Evolutionary conservation across 2,888 invertebrate genomes (phyloP).

Genomic region (Phyllotreta striolata): DNA sequence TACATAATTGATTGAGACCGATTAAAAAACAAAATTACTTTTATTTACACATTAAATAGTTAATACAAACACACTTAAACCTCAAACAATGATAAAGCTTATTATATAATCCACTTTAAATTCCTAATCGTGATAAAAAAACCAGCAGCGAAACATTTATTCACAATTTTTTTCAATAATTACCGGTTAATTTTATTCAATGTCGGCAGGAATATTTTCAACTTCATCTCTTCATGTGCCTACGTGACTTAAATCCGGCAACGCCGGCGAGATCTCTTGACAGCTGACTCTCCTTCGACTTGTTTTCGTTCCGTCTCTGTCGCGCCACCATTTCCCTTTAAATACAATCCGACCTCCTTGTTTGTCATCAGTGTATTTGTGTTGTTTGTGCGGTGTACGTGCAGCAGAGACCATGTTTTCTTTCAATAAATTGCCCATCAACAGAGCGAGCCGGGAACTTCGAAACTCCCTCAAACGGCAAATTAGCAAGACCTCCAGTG

Average conservation of each 20-base stretch:
- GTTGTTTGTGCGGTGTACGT: slow-evolving; percentile 1
- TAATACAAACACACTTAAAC: too few species aligned
- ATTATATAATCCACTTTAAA: too few species aligned
- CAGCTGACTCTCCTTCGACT: slow-evolving; percentile 32
- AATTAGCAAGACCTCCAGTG: slow-evolving; percentile 70
- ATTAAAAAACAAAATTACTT: too few species aligned
- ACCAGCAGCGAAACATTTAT: too few species aligned
- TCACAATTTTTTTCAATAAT: too few species aligned
- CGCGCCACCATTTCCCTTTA: slow-evolving; percentile 50
- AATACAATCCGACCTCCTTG: slow-evolving; percentile 44
- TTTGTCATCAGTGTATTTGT: slow-evolving; percentile 30
- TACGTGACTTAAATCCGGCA: slow-evolving; percentile 27
- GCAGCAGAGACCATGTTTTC: slow-evolving; percentile 40
- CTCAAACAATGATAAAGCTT: too few species aligned
- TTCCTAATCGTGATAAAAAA: too few species aligned
- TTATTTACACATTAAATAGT: too few species aligned
- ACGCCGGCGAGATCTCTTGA: slow-evolving; percentile 15
- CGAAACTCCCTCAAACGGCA: slow-evolving; percentile 52
- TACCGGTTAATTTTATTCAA: too few species aligned
- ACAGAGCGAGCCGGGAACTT: slow-evolving; percentile 53
- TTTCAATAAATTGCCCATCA: slow-evolving; percentile 44
- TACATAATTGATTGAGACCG: too few species aligned
- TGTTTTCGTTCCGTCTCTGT: slow-evolving; percentile 56
- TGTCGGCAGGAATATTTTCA: too few species aligned
- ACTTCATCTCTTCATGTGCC: neutral